Percentiles rank a stretch among this genome's conserved stretches.
phyloP scores from a whole-genome alignment of 2,113 vertebrate species.

The Zosterops lateralis region DNA sequence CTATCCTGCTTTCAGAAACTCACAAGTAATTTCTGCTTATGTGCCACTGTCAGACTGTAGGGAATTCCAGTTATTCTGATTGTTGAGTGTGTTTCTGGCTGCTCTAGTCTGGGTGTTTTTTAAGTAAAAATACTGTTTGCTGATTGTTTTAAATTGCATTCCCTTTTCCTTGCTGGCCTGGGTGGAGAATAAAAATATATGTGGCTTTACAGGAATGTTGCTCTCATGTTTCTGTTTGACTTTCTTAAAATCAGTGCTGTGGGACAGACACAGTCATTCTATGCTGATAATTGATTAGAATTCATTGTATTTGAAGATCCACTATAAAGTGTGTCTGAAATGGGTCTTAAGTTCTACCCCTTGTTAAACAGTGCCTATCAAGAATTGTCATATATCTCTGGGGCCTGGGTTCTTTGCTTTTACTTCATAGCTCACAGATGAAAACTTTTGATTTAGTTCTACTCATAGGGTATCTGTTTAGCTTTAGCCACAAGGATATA shows the following conservation, averaged over 20 bases:
- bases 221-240: conserved; percentile 11
- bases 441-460: not conserved
- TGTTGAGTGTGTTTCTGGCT: conserved; percentile 20
- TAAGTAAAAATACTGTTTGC: conserved; percentile 1
- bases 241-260: not conserved
- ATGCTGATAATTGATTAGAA: not conserved
- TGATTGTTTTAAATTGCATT: conserved; percentile 46
- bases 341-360: not conserved
- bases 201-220: not conserved
- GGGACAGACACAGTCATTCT: not conserved
- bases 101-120: not conserved
- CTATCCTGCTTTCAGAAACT: not conserved
- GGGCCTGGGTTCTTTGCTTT: not conserved
- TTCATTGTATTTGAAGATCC: not conserved
- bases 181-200: conserved; percentile 44
- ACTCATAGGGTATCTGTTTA: not conserved
- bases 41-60: conserved; percentile 6
- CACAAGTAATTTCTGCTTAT: not conserved
- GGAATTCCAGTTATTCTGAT: not conserved
- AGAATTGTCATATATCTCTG: not conserved
- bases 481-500: not conserved
- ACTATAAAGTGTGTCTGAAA: not conserved
- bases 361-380: not conserved
- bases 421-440: not conserved
- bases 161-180: conserved; percentile 43